Base-by-base conservation (phyloP, 2,113 vertebrate genomes). In the Tonatia bakeri region DNA sequence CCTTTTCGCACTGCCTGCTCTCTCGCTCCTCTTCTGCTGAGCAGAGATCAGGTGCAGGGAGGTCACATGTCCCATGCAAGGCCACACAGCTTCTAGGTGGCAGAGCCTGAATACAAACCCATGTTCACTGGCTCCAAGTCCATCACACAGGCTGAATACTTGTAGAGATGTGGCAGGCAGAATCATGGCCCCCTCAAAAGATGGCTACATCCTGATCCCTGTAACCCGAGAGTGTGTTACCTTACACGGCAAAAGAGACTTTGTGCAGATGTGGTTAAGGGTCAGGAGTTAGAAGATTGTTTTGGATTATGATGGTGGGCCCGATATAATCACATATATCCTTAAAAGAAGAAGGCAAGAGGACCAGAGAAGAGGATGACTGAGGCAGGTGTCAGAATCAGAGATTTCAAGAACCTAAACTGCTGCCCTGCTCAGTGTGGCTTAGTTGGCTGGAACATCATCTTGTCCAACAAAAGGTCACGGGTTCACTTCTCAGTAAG, bases 141-240 rank as follows among this genome's bases (percentile, higher is more conserved):
- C 33, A 79, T 38, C 14, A 4, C 0, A 13, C 1, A 73, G n/a
- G 13, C 0, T 22, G 33, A 65, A 28, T 10, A 15, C 0, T 3
- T 72, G 59, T 10, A 24, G 6, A 72, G 45, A 80, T 33, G 0
- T 4, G 5, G 15, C 1, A 20, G 17, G 45, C 10, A 36, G 28
- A 43, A n/a, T 14, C 1, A 1, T 16, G 43, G 9, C 22, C n/a
- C 15, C 22, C 47, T 19, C 52, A 45, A 43, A 33, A 52, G 24
- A 82, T 1, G 15, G 6, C 22, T 33, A 28, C 2, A 1, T 40
- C 10, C 47, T 38, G 9, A 75, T 28, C 20, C 26, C 36, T 59
- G 26, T 4, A 47, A 76, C 15, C 10, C 28, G 2, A 33, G 28
- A 50, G 1, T 38, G 5, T 12, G 4, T n/a, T 4, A 20, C 16